Base-by-base conservation (phyloP, 2,797 vertebrate genomes). In the Megaceryle alcyon region DNA sequence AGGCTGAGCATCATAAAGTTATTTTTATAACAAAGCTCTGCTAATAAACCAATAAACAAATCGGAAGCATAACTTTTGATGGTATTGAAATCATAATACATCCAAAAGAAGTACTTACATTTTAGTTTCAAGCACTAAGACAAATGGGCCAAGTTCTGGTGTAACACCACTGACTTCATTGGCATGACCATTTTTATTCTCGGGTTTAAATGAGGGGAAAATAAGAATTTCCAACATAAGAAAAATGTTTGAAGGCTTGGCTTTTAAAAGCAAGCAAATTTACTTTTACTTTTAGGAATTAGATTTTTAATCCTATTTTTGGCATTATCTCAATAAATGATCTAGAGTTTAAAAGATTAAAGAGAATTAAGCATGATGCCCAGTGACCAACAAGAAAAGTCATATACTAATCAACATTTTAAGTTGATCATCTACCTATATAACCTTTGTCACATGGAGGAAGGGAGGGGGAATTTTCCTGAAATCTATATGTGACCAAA, bases 251-350 rank as follows among this genome's bases (percentile, higher is more conserved):
- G 44, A 44, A 79, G 35, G 2, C 25, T 72, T 76, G 26, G 18
- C 5, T 94, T 92, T 87, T 89, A 72, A 79, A 92, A 70, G 37
- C 10, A 61, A 33, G 14, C 6, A 87, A 57, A 91, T 86, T 81
- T 73, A 59, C 48, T 73, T 92, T 77, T 88, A 69, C 20, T 51
- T 81, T 53, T 82, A 63, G 37, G 59, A 92, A 59, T 85, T 82
- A 79, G 41, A 72, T 79, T 78, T 91, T 88, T 53, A 84, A 81
- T 92, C 70, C 7, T 44, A n/a, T 79, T 85, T 92, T 82, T 92
- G 63, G 12, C 17, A 73, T 72, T 82, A 69, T 88, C 49, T 86
- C 77, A 75, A 53, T 57, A 86, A 86, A 86, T 91, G 4, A 63
- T 63, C 10, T n/a, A 33, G 20, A 71, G 5, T 92, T 80, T 81